Base-by-base conservation (phyloP, 2,888 invertebrate genomes). In the Drosophila macrothrix region DNA sequence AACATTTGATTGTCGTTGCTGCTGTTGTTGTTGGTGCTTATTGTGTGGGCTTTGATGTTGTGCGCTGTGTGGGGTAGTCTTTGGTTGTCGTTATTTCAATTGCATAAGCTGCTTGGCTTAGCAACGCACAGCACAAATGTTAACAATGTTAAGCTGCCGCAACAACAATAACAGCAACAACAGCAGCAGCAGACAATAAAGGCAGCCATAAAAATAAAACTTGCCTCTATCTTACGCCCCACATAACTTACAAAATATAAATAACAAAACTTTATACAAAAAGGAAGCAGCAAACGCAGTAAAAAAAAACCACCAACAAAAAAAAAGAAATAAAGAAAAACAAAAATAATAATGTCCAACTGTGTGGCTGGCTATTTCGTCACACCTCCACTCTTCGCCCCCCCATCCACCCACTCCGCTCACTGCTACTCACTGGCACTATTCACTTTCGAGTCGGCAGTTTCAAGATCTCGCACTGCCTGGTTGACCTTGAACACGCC, bases 401-500 rank as follows among this genome's bases (percentile, higher is more conserved):
- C 35, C 35, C n/a, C 25, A 16, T 2, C 19, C 35, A n/a, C 14
- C 4, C 35, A 14, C 14, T 35, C 14, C 35, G 4, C 35, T 35
- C 35, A 1, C 5, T 16, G 35, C 14, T 35, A 35, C 35, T 35
- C 16, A 7, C 25, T 10, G 16, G 7, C 29, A n/a, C n/a, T 52
- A 10, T 52, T n/a, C 28, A n/a, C 28, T 50, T 28, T 50, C 12
- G 28, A 28, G 25, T 16, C 7, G 2, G 19, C 33, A 12, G 25
- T 59, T 37, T 35, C 55, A 73, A 56, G 59, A 72, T 65, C 73
- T 74, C 52, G 50, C 56, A 41, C 39, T 31, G 58, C 56, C 73
- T 66, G 67, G 67, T 78, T 82, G 83, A 85, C 84, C 84, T 85
- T 85, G 84, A 65, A 67, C 54, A 67, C 65, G 43, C n/a, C 41